Evolutionary conservation across 2,888 invertebrate species (phyloP).

Genomic region (Bimastos eiseni): DNA sequence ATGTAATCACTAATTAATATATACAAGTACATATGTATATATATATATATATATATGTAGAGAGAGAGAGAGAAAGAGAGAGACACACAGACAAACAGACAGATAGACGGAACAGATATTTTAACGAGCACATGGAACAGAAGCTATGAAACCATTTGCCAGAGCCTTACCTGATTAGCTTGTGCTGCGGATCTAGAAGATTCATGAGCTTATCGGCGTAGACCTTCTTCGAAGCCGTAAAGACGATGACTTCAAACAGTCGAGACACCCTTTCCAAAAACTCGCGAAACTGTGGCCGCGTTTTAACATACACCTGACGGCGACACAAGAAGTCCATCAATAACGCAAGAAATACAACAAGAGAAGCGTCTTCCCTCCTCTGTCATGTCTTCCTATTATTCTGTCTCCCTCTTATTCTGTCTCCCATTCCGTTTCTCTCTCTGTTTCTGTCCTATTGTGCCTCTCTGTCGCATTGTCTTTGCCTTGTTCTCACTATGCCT

Average conservation of each 20-base stretch:
- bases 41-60: too few species aligned
- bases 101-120: too few species aligned
- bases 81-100: too few species aligned
- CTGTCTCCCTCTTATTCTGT: neutral
- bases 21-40: too few species aligned
- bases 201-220: constrained; percentile 92
- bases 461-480: neutral
- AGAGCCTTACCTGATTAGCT: constrained; percentile 77
- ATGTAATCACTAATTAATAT: too few species aligned
- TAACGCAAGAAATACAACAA: neutral
- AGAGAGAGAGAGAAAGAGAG: too few species aligned
- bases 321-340: neutral
- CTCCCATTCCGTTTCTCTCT: neutral
- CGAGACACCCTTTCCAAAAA: constrained; percentile 86
- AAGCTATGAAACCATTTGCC: neutral
- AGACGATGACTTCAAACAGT: constrained; percentile 87
- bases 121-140: too few species aligned
- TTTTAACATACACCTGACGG: constrained; percentile 74
- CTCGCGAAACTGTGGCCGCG: constrained; percentile 85
- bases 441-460: neutral
- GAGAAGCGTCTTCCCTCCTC: neutral
- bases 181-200: constrained; percentile 83
- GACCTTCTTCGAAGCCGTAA: constrained; percentile 92
- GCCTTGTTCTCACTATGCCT: too few species aligned
- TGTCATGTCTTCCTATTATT: neutral